Evolutionary conservation across 2,797 vertebrate genomes (phyloP).

Genomic region (Pseudocheirus occidentalis): DNA sequence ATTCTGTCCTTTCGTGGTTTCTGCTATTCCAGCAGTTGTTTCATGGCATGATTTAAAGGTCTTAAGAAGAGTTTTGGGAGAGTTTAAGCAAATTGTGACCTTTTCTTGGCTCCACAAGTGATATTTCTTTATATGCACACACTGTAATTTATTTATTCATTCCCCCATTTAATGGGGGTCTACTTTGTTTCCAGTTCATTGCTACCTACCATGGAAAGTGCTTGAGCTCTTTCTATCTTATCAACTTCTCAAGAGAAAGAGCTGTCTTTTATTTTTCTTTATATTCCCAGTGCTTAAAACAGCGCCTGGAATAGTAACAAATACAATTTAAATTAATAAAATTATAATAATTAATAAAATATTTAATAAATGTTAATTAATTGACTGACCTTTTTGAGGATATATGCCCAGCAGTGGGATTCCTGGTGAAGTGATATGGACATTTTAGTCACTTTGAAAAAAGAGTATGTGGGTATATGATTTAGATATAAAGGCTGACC

Average conservation of each 20-base stretch:
- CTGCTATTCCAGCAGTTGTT: too few relatives aligned
- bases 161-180: not conserved
- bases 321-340: not conserved
- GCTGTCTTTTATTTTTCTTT: not conserved
- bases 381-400: not conserved
- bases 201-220: not conserved
- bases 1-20: too few relatives aligned
- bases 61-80: too few relatives aligned
- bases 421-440: not conserved
- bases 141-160: not conserved
- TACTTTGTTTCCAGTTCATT: not conserved
- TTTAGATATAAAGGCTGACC: too few relatives aligned
- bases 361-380: not conserved
- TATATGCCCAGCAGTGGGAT: not conserved
- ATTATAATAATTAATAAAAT: not conserved
- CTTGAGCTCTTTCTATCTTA: not conserved
- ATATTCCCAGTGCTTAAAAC: not conserved
- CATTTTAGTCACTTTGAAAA: not conserved
- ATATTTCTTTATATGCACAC: not conserved
- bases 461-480: not conserved
- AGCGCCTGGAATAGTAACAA: not conserved
- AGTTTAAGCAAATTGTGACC: too few relatives aligned
- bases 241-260: not conserved
- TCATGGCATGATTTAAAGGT: too few relatives aligned
- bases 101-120: too few relatives aligned